phyloP scores from a whole-genome alignment of 2,888 invertebrate species.

The Caenorhabditis wallacei region DNA sequence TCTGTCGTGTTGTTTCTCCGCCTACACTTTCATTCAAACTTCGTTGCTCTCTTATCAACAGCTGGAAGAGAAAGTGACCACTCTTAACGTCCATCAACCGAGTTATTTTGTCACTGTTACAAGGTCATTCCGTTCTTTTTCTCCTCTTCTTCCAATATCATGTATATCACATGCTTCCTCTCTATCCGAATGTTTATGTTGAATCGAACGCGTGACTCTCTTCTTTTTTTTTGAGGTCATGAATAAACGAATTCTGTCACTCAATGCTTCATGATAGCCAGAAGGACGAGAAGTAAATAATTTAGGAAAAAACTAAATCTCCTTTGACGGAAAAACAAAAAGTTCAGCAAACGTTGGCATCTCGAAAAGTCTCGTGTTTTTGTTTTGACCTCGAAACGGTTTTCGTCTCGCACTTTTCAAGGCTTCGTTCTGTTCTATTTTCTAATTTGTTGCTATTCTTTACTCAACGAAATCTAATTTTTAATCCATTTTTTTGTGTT shows the following conservation, averaged over 20 bases:
- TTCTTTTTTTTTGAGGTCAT: constrained; percentile 20
- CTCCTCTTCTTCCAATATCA: constrained; percentile 15
- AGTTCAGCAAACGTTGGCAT: constrained; percentile 18
- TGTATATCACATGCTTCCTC: constrained; percentile 45
- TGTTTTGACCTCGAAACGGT: constrained; percentile 39
- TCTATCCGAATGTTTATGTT: constrained; percentile 34
- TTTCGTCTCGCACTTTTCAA: neutral
- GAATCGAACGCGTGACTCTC: constrained; percentile 27
- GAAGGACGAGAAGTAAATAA: constrained; percentile 12
- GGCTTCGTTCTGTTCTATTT: neutral
- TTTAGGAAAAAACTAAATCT: constrained; percentile 8
- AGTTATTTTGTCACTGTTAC: constrained; percentile 17
- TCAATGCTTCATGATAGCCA: neutral
- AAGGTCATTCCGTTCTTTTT: constrained; percentile 11
- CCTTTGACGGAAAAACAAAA: neutral
- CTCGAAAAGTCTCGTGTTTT: constrained; percentile 13
- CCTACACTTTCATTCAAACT: neutral
- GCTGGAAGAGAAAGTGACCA: constrained; percentile 10
- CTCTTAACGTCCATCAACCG: constrained; percentile 15
- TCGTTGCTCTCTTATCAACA: constrained; percentile 9
- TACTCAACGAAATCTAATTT: neutral
- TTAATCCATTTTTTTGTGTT: constrained; percentile 1
- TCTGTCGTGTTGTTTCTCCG: neutral
- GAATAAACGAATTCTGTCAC: constrained; percentile 42
- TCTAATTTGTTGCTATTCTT: neutral